Conservation (phyloP, 2,113 vertebrate species). For the Leptobrachium ailaonicum region DNA sequence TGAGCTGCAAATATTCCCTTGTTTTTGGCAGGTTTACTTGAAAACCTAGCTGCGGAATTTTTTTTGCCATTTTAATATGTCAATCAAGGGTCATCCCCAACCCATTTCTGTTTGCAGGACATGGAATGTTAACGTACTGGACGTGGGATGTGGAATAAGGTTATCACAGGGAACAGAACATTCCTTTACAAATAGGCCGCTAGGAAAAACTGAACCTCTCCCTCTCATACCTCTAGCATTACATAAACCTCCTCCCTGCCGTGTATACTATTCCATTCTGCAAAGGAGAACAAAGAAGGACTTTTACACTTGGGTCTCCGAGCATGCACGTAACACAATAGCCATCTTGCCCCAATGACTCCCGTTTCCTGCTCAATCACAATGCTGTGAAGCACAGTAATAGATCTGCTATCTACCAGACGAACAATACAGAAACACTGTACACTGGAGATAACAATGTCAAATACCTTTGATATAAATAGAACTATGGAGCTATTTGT, state of each 20-base stretch:
- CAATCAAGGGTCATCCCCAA: no score
- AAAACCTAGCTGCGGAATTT: no score
- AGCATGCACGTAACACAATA: slow-evolving; percentile 55
- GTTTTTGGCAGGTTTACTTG: no score
- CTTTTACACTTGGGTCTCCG: slow-evolving; percentile 8
- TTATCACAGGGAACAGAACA: background rate
- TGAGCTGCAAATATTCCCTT: no score
- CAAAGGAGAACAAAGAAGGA: slow-evolving; percentile 27
- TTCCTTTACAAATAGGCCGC: background rate
- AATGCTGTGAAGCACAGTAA: background rate
- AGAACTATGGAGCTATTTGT: background rate
- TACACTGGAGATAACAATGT: background rate
- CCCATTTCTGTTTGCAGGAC: no score
- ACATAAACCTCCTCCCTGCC: slow-evolving; percentile 39
- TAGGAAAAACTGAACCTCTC: slow-evolving; percentile 1
- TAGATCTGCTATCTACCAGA: slow-evolving; percentile 22
- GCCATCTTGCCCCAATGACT: slow-evolving; percentile 47
- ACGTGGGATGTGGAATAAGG: background rate
- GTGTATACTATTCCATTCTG: slow-evolving; percentile 8
- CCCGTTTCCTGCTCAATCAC: slow-evolving; percentile 51
- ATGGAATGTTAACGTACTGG: no score
- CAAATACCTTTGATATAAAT: background rate
- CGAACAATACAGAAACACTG: background rate
- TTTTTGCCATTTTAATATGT: no score
- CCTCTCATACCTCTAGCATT: slow-evolving; percentile 25